phyloP scores from a whole-genome alignment of 2,113 vertebrate genomes.

The Copsychus sechellarum region DNA sequence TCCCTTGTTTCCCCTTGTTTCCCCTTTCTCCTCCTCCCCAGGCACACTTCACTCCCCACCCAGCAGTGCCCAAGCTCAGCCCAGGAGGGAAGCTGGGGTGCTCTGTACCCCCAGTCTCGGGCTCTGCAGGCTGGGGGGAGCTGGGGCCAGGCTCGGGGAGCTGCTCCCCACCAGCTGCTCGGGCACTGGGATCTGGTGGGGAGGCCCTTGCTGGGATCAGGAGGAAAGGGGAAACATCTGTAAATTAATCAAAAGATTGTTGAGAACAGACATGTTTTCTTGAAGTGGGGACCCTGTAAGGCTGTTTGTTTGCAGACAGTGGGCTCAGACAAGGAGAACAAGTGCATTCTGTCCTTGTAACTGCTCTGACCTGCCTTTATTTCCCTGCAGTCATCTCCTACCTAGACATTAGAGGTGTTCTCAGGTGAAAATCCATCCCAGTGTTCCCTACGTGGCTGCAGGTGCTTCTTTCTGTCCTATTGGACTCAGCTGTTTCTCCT shows the following conservation, averaged over 20 bases:
- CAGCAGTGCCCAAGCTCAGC: neutral
- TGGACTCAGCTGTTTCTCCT: neutral
- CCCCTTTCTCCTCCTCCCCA: too few relatives aligned
- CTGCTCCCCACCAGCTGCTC: neutral
- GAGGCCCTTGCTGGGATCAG: neutral
- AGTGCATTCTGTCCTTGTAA: neutral
- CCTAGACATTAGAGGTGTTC: neutral
- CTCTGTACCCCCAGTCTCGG: accelerated
- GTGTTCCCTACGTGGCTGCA: neutral
- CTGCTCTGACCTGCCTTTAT: neutral
- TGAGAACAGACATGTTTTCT: neutral
- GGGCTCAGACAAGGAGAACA: neutral
- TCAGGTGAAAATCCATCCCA: neutral
- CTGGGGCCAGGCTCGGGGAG: neutral
- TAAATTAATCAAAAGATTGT: neutral
- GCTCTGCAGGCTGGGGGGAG: too few relatives aligned
- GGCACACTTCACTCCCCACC: too few relatives aligned
- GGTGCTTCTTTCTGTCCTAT: accelerated
- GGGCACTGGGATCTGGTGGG: accelerated
- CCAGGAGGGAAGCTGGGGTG: neutral
- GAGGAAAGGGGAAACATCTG: neutral
- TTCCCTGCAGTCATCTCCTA: neutral
- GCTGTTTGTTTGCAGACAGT: neutral
- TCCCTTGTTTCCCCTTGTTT: too few relatives aligned
- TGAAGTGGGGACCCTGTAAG: accelerated